Base-by-base conservation (phyloP, 2,888 invertebrate species). In the Hololepta plana region DNA sequence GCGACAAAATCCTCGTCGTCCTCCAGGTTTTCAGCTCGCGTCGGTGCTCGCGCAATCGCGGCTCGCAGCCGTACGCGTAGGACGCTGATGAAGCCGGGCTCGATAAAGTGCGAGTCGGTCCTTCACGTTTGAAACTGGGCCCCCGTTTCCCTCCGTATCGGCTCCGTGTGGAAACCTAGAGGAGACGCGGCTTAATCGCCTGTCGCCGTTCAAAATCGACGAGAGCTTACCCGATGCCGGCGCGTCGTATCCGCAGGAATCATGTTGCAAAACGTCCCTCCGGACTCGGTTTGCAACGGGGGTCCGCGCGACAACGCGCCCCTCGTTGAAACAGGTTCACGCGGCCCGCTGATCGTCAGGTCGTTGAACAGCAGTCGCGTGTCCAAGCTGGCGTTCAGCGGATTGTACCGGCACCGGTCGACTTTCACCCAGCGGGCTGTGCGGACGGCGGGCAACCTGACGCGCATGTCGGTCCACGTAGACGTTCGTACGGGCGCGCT, bases 31-130 rank as follows among this genome's bases (percentile, higher is more conserved):
- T 31, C 21, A 42, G 41, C 10, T 42, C 41, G 9, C 51, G 37
- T 17, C 48, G 34, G 31, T 50, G 47, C 30, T 49, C 41, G 7
- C 30, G 26, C 6, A 50, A 36, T 26, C 38, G 37, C 1, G 52
- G 68, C 41, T 75, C 72, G 42, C 82, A 84, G 1, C 80, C 80
- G 36, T 81, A 81, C 1, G 82, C 82, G 42, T 82, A 82, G 13
- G 0, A 84, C 80, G 22, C 81, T 81, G 16, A 81, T 75, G 40
- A 82, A 82, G 8, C 81, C 75, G 0, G 82, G 82, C 40, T 84
- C 82, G 1, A 81, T 64, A 42, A 84, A 84, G 45, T 79, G 80
- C 0, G 81, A 80, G 43, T 80, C 80, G 0, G 80, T 80, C 48
- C 75, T 68, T 68, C 2, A 74, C 72, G 38, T 72, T 69, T 72